Evolutionary conservation across 2,113 vertebrate species (phyloP), one percentile per base, ranked within the genome.

Genomic region (Oncorhynchus masou): DNA sequence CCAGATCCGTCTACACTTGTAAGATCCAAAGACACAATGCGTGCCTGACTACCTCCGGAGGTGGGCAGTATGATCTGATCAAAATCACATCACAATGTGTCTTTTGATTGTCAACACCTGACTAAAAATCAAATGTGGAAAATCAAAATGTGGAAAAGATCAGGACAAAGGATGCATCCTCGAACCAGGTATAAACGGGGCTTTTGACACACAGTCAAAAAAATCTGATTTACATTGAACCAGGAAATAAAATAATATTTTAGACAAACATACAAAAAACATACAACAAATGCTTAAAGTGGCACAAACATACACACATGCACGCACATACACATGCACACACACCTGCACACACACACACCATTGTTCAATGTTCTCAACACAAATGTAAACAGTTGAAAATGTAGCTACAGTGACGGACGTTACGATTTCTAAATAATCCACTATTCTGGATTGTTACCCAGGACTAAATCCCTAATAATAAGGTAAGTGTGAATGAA

Each of bases 341-440:
- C 29, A 13, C 57, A 34, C 57, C 1, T 34, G 34, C 34, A 2
- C 34, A 34, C 34, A 34, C 29, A 13, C 57, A 34, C 57, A 64
- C 20, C 72, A 25, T 45, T 2, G 27, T 62, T 24, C 5, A 20
- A 45, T 64, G 51, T 73, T 62, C 11, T 13, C 12, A 12, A 12
- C 31, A 24, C 57, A 68, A 20, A 24, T 73, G 51, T 73, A 73
- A 73, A 73, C 71, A 22, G 31, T 73, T 39, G 19, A 45, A 64
- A 59, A 64, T 7, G 12, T n/a, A 31, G 39, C 9, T 48, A 51
- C 51, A 59, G 29, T 80, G 31, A 74, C 49, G 69, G 34, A 19
- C 16, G 16, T 62, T 62, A 20, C 51, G 3, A 16, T n/a, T 22
- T 22, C 59, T 24, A 62, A 62, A 62, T 7, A n/a, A 62, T 54